Evolutionary conservation across 2,797 vertebrate species (phyloP).

Genomic region (Arrhamphus sclerolepis): DNA sequence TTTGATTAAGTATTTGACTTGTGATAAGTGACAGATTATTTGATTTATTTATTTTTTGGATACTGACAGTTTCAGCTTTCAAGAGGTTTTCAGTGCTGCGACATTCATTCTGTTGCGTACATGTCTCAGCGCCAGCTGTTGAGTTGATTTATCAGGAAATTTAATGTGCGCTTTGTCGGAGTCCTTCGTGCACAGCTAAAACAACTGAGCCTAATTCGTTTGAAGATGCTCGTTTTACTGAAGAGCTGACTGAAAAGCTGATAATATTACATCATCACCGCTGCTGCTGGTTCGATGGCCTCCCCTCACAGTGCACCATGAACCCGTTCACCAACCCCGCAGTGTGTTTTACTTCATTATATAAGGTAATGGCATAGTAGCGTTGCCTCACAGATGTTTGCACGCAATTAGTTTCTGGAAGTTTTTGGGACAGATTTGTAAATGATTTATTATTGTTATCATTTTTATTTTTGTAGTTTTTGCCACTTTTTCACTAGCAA

Average conservation of each 20-base stretch:
- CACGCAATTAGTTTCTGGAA: not conserved
- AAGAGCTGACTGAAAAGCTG: not conserved
- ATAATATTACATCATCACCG: slow-evolving; percentile 6
- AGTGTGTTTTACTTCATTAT: slow-evolving; percentile 12
- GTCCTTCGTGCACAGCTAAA: slow-evolving; percentile 17
- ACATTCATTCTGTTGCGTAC: slow-evolving; percentile 7
- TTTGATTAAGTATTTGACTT: not conserved
- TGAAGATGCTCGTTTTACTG: slow-evolving; percentile 1
- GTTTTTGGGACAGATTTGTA: too few species aligned
- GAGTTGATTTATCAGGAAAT: slow-evolving; percentile 2
- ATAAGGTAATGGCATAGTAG: slow-evolving; percentile 13
- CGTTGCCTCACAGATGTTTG: slow-evolving; percentile 1
- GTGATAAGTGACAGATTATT: too few species aligned
- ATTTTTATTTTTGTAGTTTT: too few species aligned
- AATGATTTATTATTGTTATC: too few species aligned
- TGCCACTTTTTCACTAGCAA: not conserved
- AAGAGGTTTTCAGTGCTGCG: not conserved
- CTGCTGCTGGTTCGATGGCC: slow-evolving; percentile 5
- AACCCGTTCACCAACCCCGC: slow-evolving; percentile 8
- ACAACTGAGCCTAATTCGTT: slow-evolving; percentile 2
- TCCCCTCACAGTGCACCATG: slow-evolving; percentile 3
- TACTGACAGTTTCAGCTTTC: not conserved
- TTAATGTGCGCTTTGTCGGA: slow-evolving; percentile 1
- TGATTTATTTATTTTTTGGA: not conserved
- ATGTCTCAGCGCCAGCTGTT: not conserved